Conservation (phyloP, 2,797 vertebrate genomes). For the Poecilia gillii region DNA sequence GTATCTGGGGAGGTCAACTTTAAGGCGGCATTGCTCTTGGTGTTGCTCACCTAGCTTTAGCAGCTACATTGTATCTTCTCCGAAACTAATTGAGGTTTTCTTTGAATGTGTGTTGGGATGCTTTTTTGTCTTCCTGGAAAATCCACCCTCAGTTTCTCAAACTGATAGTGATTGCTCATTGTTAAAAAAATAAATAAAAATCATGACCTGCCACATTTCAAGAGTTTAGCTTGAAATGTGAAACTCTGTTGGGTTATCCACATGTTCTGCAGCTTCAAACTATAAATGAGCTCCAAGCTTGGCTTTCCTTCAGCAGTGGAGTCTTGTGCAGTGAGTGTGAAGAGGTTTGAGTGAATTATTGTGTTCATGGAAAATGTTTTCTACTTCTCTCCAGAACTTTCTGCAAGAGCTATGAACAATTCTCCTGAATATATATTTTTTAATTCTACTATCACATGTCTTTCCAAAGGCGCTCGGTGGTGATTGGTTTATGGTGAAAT, state of each 20-base stretch:
- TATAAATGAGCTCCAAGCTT: neutral
- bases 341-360: neutral
- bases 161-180: neutral
- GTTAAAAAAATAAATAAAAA: neutral
- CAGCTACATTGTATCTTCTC: neutral
- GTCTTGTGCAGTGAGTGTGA: neutral
- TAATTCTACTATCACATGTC: neutral
- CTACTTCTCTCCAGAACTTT: neutral
- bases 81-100: neutral
- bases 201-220: neutral
- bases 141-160: neutral
- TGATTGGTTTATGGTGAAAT: neutral
- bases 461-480: neutral
- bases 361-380: neutral
- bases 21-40: neutral
- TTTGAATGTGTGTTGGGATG: neutral
- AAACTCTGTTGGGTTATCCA: neutral
- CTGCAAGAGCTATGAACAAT: neutral
- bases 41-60: neutral
- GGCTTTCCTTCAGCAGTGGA: neutral
- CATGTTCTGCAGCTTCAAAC: neutral
- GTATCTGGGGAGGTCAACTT: neutral
- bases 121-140: neutral
- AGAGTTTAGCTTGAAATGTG: neutral
- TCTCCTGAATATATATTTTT: neutral